Evolutionary conservation across 2,797 vertebrate genomes (phyloP).

Genomic region (Columba guinea): DNA sequence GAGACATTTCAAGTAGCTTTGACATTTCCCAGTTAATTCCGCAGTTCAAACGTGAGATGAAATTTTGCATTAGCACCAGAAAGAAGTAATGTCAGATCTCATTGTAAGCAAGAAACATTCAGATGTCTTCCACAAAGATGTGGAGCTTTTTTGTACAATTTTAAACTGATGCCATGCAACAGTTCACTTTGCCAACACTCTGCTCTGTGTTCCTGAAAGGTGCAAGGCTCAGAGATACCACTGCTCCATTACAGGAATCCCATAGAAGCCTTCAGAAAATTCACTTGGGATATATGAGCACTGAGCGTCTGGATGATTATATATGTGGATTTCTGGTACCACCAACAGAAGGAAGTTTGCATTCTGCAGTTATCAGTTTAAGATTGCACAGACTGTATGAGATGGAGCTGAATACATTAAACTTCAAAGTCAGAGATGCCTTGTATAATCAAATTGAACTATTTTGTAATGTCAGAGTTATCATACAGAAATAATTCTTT

Average conservation of each 20-base stretch:
- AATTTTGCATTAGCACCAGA: background rate
- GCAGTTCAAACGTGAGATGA: background rate
- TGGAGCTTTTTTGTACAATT: background rate
- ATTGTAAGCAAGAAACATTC: background rate
- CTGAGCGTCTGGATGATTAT: background rate
- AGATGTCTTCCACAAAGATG: background rate
- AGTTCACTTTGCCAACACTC: background rate
- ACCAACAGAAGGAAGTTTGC: background rate
- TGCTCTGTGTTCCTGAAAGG: background rate
- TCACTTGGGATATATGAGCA: accelerated
- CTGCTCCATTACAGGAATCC: background rate
- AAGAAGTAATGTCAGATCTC: background rate
- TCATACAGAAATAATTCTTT: background rate
- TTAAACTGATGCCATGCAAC: background rate
- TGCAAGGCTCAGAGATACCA: background rate
- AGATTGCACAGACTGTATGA: background rate
- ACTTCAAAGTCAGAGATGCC: background rate
- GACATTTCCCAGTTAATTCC: background rate
- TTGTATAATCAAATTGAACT: background rate
- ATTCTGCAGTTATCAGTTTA: background rate
- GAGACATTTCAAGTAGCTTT: constrained; percentile 1
- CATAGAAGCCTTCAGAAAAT: background rate
- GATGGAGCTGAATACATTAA: background rate
- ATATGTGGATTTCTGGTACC: background rate
- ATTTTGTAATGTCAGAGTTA: background rate